Evolutionary conservation across 2,113 vertebrate genomes (phyloP).

Genomic region (Albula goreensis): DNA sequence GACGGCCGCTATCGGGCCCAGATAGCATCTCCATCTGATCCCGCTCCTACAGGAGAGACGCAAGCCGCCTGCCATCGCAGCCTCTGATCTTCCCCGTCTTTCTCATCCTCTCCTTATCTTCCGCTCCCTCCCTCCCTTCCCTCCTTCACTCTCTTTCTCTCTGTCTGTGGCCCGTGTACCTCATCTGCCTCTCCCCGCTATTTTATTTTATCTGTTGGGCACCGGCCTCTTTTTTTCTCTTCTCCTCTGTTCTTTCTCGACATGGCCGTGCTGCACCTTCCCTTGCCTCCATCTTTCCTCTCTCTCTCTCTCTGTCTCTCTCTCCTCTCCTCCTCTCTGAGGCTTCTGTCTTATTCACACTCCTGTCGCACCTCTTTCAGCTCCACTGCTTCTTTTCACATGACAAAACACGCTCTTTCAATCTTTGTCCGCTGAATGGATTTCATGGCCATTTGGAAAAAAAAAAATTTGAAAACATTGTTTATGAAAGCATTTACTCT

Average conservation of each 20-base stretch:
- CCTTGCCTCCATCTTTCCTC: conserved; percentile 50
- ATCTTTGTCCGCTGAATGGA: neutral
- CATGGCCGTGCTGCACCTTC: neutral
- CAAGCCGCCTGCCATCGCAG: conserved; percentile 46
- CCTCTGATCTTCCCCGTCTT: conserved; percentile 41
- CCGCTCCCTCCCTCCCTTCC: conserved; percentile 31
- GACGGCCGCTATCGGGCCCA: conserved; percentile 48
- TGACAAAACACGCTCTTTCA: neutral
- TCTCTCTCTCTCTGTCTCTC: conserved; percentile 62
- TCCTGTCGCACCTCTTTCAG: conserved; percentile 11
- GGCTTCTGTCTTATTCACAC: conserved; percentile 40
- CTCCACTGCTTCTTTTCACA: neutral
- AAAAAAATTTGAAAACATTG: neutral
- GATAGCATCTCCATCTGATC: conserved; percentile 73
- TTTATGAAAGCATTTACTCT: neutral
- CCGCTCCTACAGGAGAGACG: conserved; percentile 49
- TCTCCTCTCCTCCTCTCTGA: conserved; percentile 38
- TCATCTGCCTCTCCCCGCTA: conserved; percentile 53
- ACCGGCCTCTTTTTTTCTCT: neutral
- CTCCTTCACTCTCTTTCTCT: conserved; percentile 39
- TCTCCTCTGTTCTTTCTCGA: neutral
- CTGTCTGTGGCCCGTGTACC: conserved; percentile 16
- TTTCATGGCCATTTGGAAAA: neutral
- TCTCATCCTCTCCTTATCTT: neutral
- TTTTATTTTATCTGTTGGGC: neutral